Conservation (phyloP, 2,888 invertebrate species). For the Tetranychus truncatus region DNA sequence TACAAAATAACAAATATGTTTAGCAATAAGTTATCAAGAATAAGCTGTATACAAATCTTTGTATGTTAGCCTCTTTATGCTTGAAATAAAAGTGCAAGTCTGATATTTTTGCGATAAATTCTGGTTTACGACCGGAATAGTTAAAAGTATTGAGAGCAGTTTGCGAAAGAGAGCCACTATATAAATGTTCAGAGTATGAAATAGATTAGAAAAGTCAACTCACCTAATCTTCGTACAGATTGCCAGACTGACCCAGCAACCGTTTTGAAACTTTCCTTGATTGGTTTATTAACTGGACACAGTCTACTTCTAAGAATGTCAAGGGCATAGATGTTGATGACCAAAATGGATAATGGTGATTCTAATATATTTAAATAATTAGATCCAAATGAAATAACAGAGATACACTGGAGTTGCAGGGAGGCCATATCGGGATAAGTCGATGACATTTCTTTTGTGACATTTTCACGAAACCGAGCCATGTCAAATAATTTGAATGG, state of each 20-base stretch:
- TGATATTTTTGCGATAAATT: too few relatives aligned
- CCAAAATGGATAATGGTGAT: not conserved
- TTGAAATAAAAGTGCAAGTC: too few relatives aligned
- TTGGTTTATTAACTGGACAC: not conserved
- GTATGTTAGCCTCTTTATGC: too few relatives aligned
- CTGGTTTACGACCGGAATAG: too few relatives aligned
- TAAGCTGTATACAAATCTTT: too few relatives aligned
- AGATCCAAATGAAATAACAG: slow-evolving; percentile 67
- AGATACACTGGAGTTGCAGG: slow-evolving; percentile 76
- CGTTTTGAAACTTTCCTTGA: not conserved
- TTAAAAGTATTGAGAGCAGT: too few relatives aligned
- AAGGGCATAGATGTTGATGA: slow-evolving; percentile 1
- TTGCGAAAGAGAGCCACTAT: too few relatives aligned
- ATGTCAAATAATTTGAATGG: slow-evolving; percentile 61
- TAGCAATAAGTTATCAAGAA: too few relatives aligned
- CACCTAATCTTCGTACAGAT: not conserved
- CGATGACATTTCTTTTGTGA: slow-evolving; percentile 57
- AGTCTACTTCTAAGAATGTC: not conserved
- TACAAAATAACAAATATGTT: too few relatives aligned
- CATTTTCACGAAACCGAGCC: slow-evolving; percentile 85
- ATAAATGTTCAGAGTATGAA: too few relatives aligned
- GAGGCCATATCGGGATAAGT: slow-evolving; percentile 73
- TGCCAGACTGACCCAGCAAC: not conserved
- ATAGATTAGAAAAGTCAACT: not conserved
- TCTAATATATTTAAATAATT: not conserved